Evolutionary conservation across 2,797 vertebrate species (phyloP).

Genomic region (Neopelma chrysocephalum): DNA sequence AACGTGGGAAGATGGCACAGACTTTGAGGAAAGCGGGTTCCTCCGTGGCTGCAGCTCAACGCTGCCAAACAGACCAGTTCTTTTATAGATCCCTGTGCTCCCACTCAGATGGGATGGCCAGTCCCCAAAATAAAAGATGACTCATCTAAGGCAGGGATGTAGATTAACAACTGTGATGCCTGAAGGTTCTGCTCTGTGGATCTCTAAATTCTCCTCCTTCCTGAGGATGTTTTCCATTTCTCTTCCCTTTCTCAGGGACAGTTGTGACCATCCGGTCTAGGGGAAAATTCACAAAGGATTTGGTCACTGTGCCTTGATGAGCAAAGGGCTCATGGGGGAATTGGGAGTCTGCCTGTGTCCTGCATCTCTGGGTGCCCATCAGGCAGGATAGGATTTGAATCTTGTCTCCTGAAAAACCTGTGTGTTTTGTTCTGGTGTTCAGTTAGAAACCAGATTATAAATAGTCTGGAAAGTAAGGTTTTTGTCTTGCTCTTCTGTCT

Average conservation of each 20-base stretch:
- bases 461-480: background rate
- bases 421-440: background rate
- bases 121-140: background rate
- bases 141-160: background rate
- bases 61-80: background rate
- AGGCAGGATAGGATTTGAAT: background rate
- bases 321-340: background rate
- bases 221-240: background rate
- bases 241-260: background rate
- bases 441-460: background rate
- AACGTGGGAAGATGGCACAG: background rate
- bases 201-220: background rate
- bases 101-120: background rate
- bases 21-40: background rate
- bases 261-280: background rate
- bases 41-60: background rate
- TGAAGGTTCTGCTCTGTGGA: background rate
- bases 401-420: rapidly evolving
- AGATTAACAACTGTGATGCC: background rate
- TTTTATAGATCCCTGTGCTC: background rate
- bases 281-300: background rate
- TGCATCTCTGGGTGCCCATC: background rate
- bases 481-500: background rate
- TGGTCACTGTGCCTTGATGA: rapidly evolving
- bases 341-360: background rate